Base-by-base conservation (phyloP, 1,140 invertebrate species). In the Aculops lycopersici region DNA sequence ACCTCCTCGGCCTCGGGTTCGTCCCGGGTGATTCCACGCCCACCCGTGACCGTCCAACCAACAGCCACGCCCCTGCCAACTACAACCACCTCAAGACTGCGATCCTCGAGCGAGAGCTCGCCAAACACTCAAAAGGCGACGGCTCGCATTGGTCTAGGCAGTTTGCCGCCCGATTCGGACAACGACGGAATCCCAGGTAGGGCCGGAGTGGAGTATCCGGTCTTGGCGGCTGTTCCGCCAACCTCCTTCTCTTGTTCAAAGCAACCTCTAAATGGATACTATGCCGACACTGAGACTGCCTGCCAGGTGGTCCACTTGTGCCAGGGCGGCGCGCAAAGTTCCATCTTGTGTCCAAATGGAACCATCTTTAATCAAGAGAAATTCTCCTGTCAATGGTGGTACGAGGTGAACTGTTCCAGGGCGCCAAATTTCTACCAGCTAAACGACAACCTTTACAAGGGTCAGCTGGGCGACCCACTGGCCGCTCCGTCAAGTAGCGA, bases 301-400 rank as follows among this genome's bases (percentile, higher is more conserved):
- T 79, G 74, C 49, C 75, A 81, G 63, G 74, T 66, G 1, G 70
- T 70, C 46, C 63, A 67, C 50, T 61, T 71, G 2, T 71, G 69
- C 47, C 40, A 43, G 21, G 55, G 54, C 21, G 57, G 58, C 1
- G 55, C 49, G 16, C 49, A 55, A 45, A 50, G 60, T 19, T 62
- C 62, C 4, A 65, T 65, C 43, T 50, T 65, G 1, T 66, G 64
- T 43, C 62, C 64, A n/a, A 58, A 65, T 41, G 64, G 64, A 35
- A 62, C 62, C 1, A 53, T 58, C 4, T 65, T 31, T 48, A 66
- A 62, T 42, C 63, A 65, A 46, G 58, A 61, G 43, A 47, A 47
- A 36, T 49, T 63, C 37, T 58, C 62, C 3, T 65, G 63, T 45
- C 61, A 65, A 40, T 64, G 62, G 62, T 65, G 63, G 63, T 51